Evolutionary conservation across 2,888 invertebrate species (phyloP), one percentile per base, ranked within the genome.

Genomic region (Phalera bucephala): DNA sequence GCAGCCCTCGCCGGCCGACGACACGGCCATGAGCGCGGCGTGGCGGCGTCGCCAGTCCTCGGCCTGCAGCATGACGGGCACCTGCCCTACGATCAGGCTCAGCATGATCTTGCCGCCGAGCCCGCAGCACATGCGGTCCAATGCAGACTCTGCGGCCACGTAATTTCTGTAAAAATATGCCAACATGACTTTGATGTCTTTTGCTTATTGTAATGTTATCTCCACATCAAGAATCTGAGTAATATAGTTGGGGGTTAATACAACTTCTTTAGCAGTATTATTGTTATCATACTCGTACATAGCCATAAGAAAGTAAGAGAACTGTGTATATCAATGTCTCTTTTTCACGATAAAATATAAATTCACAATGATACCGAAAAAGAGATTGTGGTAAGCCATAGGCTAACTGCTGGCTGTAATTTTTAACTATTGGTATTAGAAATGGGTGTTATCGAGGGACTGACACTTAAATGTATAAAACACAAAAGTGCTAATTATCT

Each of bases 21-120:
- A 99, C 29, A 99, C 95, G 0, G 99, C 99, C 99, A 99, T 99
- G 21, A 99, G 91, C 1, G 98, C 99, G 25, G 99, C 99, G 83
- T 99, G 97, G n/a, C 96, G 92, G 54, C 95, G 94, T 60, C 94
- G 94, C 97, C 97, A 97, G 68, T 96, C 94, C 7, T 92, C 91
- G 51, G 94, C 95, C 29, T 91, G 91, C 60, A 99, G 88, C 98
- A 99, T 98, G 21, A 91, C 91, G 0, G 98, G 97, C 49, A 99
- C 93, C 65, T 94, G 94, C 31, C 92, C 92, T 49, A 97, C 94
- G 36, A 99, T 96, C 62, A 96, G 93, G 0, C 96, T 96, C 45
- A 99, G 88, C 88, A 99, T 95, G 0, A 95, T 95, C 91, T 92
- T 93, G 26, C 98, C 98, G 45, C 99, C 99, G 25, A 99, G 92